Evolutionary conservation across 2,113 vertebrate species (phyloP).

Genomic region (Pycnonotus jocosus): DNA sequence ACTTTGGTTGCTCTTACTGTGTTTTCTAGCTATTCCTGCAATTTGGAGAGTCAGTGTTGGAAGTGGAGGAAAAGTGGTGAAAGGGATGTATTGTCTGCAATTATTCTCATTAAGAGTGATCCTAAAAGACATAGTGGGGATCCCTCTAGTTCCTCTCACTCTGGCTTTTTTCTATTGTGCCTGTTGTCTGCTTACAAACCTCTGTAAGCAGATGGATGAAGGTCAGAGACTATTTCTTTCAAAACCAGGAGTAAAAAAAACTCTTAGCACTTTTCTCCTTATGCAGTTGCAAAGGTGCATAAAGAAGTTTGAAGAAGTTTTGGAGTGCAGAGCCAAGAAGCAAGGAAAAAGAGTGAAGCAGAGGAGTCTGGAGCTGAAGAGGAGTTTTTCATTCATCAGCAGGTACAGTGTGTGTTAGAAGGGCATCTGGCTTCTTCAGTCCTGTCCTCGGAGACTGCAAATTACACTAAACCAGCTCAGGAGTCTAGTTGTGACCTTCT

Average conservation of each 20-base stretch:
- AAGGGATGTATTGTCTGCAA: neutral
- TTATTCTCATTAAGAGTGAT: neutral
- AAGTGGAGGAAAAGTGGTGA: neutral
- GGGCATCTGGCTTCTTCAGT: neutral
- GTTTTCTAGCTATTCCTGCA: neutral
- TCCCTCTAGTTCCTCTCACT: neutral
- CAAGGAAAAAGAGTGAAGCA: neutral
- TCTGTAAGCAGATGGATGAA: neutral
- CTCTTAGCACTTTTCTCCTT: neutral
- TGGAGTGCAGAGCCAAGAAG: neutral
- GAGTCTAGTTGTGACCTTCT: neutral
- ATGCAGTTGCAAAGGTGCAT: accelerated
- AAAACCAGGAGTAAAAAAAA: neutral
- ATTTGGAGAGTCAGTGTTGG: neutral
- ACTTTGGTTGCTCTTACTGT: neutral
- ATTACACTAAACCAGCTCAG: neutral
- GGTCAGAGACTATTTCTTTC: neutral
- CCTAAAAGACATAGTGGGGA: neutral
- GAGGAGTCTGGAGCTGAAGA: neutral
- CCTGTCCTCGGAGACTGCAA: neutral
- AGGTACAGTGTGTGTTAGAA: accelerated
- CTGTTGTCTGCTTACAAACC: neutral
- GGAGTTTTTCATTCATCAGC: neutral
- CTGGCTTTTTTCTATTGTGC: accelerated
- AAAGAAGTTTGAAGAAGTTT: neutral